Evolutionary conservation across 2,888 invertebrate genomes (phyloP), one percentile per base, ranked within the genome.

Genomic region (Cephus runcator): DNA sequence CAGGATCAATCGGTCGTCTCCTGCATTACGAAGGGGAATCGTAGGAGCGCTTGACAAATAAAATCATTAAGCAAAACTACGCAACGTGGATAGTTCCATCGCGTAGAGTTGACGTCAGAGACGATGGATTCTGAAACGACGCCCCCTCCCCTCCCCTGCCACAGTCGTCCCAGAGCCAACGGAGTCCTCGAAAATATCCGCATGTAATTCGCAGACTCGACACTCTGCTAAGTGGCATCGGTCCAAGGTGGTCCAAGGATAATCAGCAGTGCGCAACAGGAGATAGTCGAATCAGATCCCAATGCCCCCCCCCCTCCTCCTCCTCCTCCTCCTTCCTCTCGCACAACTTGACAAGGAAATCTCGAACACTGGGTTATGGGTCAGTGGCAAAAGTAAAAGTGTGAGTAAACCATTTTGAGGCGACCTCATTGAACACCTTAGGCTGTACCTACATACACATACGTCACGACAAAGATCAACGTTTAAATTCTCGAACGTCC

Each of bases 51-150:
- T 56, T 56, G 40, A 71, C 30, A 30, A 71, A 71, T 34, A 80
- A 78, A 85, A 83, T 81, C 81, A 85, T 86, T 78, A 82, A 80
- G 78, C 79, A 80, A 78, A 82, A 86, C 85, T 85, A 82, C 80
- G 73, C 75, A 11, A 80, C 73, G 71, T 35, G 80, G 76, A 85
- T 85, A 81, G 82, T 83, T 83, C 78, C 77, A 86, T 82, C 81
- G 80, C 34, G 34, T 30, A 11, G 33, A 6, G 34, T 31, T 82
- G 81, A 85, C 85, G 86, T 86, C 81, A 80, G 31, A 12, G 71
- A 34, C 36, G 56, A 12, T 12, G 76, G 73, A 4, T 74, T 74
- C 34, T 79, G 85, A 83, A 85, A 84, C 73, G 40, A 56, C 9
- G 23, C 30, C 71, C 69, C 23, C 12, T 3, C n/a, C 30, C n/a